These are phyloP conservation scores for Nerophis lumbriciformis DNA, from an alignment of 2,113 vertebrate species.

Conservation along the genomic window DNA sequence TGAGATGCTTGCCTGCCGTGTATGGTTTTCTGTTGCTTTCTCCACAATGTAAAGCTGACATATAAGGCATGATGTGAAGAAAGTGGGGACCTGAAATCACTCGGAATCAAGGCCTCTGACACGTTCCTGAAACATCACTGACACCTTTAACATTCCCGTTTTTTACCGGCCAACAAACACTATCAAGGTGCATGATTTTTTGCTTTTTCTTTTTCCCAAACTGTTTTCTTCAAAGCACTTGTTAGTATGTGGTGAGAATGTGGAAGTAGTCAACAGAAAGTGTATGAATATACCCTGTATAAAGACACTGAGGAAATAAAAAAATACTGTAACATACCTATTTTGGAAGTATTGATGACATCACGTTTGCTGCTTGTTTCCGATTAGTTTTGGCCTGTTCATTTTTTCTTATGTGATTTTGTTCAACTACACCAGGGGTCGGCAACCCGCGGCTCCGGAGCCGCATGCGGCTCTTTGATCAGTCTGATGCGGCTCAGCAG, in stretches of 20 bases:
- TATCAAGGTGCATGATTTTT: conserved; percentile 74
- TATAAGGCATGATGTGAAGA: conserved; percentile 67
- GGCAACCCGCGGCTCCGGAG: too few species aligned
- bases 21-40: conserved; percentile 71
- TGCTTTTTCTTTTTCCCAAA: conserved; percentile 34
- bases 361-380: conserved; percentile 65
- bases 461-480: too few species aligned
- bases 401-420: conserved; percentile 35
- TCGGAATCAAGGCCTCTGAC: conserved; percentile 37
- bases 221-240: conserved; percentile 71
- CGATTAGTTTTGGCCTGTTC: conserved; percentile 44
- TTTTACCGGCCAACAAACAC: conserved; percentile 65
- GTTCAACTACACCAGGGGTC: conserved; percentile 24
- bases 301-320: conserved; percentile 69
- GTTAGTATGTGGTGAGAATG: conserved; percentile 78
- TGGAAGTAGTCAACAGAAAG: conserved; percentile 74
- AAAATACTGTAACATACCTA: conserved; percentile 75
- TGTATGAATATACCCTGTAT: conserved; percentile 77
- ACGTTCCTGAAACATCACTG: conserved; percentile 32
- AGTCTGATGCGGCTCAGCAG: too few species aligned
- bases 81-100: conserved; percentile 39
- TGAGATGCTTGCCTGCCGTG: conserved; percentile 71
- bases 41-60: conserved; percentile 66
- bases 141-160: conserved; percentile 74
- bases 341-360: conserved; percentile 71